Conservation (phyloP, 2,113 vertebrate genomes). For the Grammomys dolichurus region DNA sequence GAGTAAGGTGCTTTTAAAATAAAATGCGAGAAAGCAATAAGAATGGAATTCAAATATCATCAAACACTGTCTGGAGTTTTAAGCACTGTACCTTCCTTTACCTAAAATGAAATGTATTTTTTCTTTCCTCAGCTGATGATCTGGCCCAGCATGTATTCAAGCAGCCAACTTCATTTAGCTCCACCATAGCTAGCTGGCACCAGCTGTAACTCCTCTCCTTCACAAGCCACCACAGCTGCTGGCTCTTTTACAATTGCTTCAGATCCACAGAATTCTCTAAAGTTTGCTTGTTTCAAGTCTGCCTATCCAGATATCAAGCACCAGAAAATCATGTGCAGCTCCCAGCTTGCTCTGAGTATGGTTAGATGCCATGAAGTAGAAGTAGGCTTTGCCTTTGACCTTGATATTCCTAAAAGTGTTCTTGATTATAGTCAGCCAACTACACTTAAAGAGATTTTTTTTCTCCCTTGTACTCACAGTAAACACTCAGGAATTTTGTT, state of each 20-base stretch:
- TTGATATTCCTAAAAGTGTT: neutral
- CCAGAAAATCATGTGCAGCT: constrained; percentile 55
- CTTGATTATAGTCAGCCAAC: constrained; percentile 20
- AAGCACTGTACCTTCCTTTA: constrained; percentile 64
- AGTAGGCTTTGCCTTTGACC: constrained; percentile 55
- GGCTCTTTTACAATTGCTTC: constrained; percentile 1
- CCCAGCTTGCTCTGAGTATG: neutral
- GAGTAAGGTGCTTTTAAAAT: constrained; percentile 50
- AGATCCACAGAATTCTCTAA: constrained; percentile 29
- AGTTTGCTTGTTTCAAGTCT: constrained; percentile 60
- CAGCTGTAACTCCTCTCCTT: neutral
- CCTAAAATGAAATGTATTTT: constrained; percentile 52
- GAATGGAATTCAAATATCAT: constrained; percentile 56
- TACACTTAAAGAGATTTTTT: neutral
- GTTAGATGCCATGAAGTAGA: neutral
- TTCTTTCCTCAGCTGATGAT: neutral
- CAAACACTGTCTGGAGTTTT: constrained; percentile 54
- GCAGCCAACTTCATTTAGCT: constrained; percentile 4
- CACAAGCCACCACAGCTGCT: neutral
- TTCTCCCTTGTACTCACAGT: neutral
- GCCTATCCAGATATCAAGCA: neutral
- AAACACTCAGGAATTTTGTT: neutral
- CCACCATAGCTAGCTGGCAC: neutral
- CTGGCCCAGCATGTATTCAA: constrained; percentile 44
- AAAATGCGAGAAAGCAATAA: constrained; percentile 55